Evolutionary conservation across 2,797 vertebrate genomes (phyloP), one percentile per base, ranked within the genome.

Genomic region (Malurus splendens): DNA sequence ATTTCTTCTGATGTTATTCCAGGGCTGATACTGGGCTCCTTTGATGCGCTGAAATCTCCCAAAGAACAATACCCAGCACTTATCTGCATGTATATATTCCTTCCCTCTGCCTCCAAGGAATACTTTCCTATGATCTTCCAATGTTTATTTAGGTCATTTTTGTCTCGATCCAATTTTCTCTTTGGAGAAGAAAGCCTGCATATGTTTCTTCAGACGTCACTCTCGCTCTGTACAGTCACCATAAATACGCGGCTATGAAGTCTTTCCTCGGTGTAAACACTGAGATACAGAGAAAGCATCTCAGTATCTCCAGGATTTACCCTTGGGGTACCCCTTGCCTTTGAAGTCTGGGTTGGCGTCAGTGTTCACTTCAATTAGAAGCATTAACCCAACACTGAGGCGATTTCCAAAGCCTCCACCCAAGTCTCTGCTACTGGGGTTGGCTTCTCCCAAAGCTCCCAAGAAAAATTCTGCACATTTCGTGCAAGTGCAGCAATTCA

Each of bases 111-210:
- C 83, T 85, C 61, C 61, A 82, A 94, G 77, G 82, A 92, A 71
- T 52, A 39, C 12, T 64, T 82, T 82, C 68, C 62, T 90, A 60
- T 85, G 87, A 81, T 91, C 83, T 88, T 87, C 42, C 57, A 61
- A 18, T 82, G 65, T 87, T 94, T 86, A 82, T 89, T 82, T 92
- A 89, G 83, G 82, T 87, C 74, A 89, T 79, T 94, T 93, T 91
- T 93, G 68, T 89, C 71, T 94, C 2, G 0, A 89, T 93, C 44
- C 33, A 54, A 12, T 62, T 93, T 90, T 87, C 56, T 75, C 41
- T 91, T 91, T 82, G 54, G 77, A 88, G 83, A 82, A 93, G 64
- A 89, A 88, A 86, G 79, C 47, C 73, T 80, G 45, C 32, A 27
- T 65, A 11, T 85, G 18, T 85, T 93, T 91, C 88, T 86, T 91